Percentiles rank a stretch among this genome's conserved stretches.
Conservation (phyloP, 2,888 invertebrate species). For the Leptinotarsa rubiginosa region DNA sequence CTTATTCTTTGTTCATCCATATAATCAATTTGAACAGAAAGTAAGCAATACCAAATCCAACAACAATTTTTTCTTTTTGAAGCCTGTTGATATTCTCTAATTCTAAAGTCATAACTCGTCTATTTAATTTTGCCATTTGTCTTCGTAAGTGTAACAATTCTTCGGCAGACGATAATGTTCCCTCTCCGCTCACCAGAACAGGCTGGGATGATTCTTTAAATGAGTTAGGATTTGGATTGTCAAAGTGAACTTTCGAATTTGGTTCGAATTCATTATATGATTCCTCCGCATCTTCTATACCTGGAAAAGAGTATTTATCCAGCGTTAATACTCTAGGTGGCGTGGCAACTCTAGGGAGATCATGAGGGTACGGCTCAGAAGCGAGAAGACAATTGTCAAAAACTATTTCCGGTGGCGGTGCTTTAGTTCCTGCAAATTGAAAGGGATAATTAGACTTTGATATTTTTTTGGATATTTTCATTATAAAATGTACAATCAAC, state of each 20-base stretch:
- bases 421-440: conserved; percentile 76
- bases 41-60: conserved; percentile 87
- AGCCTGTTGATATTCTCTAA: conserved; percentile 85
- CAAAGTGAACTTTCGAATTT: conserved; percentile 55
- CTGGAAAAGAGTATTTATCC: conserved; percentile 85
- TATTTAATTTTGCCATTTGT: conserved; percentile 88
- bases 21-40: conserved; percentile 86
- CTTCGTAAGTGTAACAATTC: conserved; percentile 86
- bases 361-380: conserved; percentile 74
- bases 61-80: conserved; percentile 88
- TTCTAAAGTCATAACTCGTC: conserved; percentile 88
- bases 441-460: conserved; percentile 24
- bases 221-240: conserved; percentile 52
- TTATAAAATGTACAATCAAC: too few species aligned
- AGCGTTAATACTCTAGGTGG: conserved; percentile 90
- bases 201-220: conserved; percentile 58
- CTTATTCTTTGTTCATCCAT: conserved; percentile 76
- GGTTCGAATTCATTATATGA: conserved; percentile 63
- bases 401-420: conserved; percentile 87
- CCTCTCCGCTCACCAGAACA: conserved; percentile 65
- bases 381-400: conserved; percentile 85
- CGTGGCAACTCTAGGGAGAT: conserved; percentile 82
- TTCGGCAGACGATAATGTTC: conserved; percentile 78
- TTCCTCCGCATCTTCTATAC: conserved; percentile 70
- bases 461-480: not conserved